Percentiles rank a stretch among this genome's conserved stretches.
Evolutionary conservation across 2,113 vertebrate species (phyloP).

Genomic region (Ginglymostoma cirratum): DNA sequence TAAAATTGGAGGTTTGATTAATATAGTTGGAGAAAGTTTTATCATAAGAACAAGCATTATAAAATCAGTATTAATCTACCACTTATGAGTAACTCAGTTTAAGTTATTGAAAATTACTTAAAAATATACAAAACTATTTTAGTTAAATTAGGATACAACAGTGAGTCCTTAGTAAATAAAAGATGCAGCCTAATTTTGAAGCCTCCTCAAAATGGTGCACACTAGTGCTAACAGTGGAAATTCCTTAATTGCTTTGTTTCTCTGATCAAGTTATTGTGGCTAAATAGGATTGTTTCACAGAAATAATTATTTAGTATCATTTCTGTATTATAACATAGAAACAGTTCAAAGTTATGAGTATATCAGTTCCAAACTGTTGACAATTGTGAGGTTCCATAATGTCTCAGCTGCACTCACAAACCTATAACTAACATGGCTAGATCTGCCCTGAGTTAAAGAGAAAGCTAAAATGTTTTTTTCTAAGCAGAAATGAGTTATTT

Average conservation of each 20-base stretch:
- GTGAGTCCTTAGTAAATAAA: too few species aligned
- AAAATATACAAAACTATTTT: too few species aligned
- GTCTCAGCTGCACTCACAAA: neutral
- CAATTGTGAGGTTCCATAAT: neutral
- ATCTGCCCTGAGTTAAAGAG: neutral
- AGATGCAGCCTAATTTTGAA: too few species aligned
- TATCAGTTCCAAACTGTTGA: neutral
- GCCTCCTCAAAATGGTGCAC: neutral
- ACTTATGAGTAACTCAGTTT: too few species aligned
- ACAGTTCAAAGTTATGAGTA: conserved; percentile 1
- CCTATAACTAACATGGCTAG: neutral
- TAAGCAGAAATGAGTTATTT: neutral
- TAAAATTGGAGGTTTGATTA: too few species aligned
- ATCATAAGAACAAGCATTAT: too few species aligned
- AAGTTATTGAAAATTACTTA: too few species aligned
- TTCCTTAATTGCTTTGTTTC: neutral
- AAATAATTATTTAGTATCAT: neutral
- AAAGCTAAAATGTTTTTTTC: neutral
- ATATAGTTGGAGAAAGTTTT: too few species aligned
- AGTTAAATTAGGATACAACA: too few species aligned
- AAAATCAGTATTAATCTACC: too few species aligned
- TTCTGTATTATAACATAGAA: neutral
- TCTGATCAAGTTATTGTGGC: neutral
- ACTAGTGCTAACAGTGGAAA: neutral
- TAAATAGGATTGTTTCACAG: neutral